Evolutionary conservation across 2,113 vertebrate species (phyloP).

Genomic region (Pogonocichla stellata): DNA sequence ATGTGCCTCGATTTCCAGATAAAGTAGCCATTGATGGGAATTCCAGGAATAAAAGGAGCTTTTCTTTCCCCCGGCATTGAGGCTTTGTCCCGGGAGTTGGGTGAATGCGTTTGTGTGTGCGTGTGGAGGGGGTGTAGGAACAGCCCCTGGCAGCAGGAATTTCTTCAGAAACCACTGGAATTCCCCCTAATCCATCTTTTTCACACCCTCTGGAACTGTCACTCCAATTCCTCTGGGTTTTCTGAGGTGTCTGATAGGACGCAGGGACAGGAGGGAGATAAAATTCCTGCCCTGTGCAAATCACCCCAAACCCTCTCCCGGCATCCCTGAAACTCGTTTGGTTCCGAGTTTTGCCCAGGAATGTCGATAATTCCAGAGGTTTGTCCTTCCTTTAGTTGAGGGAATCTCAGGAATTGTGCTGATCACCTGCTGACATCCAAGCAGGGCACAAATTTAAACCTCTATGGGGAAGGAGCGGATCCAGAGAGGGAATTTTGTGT

Average conservation of each 20-base stretch:
- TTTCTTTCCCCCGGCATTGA: slow-evolving; percentile 38
- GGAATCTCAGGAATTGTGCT: neutral
- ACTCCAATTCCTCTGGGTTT: neutral
- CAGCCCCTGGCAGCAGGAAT: neutral
- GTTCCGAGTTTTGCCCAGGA: neutral
- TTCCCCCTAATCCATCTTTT: neutral
- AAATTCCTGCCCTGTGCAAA: neutral
- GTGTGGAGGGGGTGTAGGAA: neutral
- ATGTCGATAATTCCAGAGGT: neutral
- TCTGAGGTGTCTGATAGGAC: neutral
- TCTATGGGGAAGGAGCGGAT: neutral
- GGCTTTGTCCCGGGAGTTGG: slow-evolving; percentile 20
- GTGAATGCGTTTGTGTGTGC: slow-evolving; percentile 8
- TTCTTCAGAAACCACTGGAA: neutral
- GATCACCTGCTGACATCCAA: neutral
- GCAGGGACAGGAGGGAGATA: neutral
- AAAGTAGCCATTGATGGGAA: slow-evolving; percentile 60
- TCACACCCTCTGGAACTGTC: neutral
- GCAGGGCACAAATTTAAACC: neutral
- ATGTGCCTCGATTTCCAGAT: slow-evolving; percentile 56
- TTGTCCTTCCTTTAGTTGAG: neutral
- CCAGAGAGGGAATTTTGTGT: neutral
- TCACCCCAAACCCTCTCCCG: neutral
- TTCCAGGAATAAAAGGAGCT: slow-evolving; percentile 33
- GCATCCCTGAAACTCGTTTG: neutral